These are phyloP conservation scores for Clarias magur DNA, from an alignment of 2,113 vertebrate genomes.

Conservation along the genomic window DNA sequence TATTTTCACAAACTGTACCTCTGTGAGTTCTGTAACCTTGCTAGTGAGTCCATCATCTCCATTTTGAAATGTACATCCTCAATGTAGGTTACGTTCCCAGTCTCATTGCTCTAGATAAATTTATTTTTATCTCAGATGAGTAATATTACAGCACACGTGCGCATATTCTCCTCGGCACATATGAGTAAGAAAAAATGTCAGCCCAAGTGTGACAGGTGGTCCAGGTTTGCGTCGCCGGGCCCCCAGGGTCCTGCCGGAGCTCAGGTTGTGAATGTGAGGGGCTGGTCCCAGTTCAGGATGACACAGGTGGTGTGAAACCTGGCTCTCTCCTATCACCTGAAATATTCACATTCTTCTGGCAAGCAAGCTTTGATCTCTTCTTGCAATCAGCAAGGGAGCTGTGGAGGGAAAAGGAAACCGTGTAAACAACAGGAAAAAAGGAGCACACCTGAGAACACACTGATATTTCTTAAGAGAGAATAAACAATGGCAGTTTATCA, in stretches of 20 bases:
- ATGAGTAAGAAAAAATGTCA: constrained; percentile 62
- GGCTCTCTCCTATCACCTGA: constrained; percentile 72
- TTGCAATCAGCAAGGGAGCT: constrained; percentile 69
- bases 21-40: constrained; percentile 36
- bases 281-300: constrained; percentile 63
- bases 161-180: constrained; percentile 39
- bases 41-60: constrained; percentile 22
- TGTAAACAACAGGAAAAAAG: constrained; percentile 75
- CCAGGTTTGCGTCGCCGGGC: constrained; percentile 67
- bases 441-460: constrained; percentile 78
- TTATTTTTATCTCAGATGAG: constrained; percentile 78
- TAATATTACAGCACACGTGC: constrained; percentile 31
- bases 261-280: constrained; percentile 66
- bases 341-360: constrained; percentile 77
- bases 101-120: constrained; percentile 76
- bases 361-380: constrained; percentile 74
- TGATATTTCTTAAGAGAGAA: constrained; percentile 80
- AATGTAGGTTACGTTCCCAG: constrained; percentile 69
- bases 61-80: constrained; percentile 57
- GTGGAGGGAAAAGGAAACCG: constrained; percentile 60
- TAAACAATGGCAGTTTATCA: constrained; percentile 76
- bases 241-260: constrained; percentile 67
- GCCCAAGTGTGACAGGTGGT: constrained; percentile 73
- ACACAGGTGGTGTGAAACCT: constrained; percentile 74
- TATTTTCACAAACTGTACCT: neutral